These are phyloP conservation scores for Ochlodes sylvanus DNA, from an alignment of 2,888 invertebrate species.

Conservation along the genomic window DNA sequence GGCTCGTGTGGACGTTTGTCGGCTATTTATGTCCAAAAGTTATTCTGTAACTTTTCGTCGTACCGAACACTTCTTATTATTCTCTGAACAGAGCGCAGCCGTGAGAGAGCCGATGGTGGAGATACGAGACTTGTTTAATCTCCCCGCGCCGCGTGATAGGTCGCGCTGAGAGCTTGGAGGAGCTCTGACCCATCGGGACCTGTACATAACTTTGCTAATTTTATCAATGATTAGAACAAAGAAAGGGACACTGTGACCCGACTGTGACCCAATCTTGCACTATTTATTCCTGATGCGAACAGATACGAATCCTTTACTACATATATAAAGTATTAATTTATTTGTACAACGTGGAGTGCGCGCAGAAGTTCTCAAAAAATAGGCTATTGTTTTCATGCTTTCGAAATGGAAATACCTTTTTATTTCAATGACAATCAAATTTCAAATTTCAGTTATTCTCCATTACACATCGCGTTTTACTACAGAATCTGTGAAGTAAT, in stretches of 20 bases:
- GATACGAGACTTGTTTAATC: conserved; percentile 18
- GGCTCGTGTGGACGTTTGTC: no score
- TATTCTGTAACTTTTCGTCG: neutral
- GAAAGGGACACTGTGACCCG: neutral
- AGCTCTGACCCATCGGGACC: neutral
- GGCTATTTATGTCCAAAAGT: no score
- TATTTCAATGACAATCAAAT: neutral
- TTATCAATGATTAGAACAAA: neutral
- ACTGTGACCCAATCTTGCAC: neutral
- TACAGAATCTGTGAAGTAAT: neutral
- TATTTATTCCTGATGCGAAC: neutral
- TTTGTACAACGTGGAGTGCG: no score
- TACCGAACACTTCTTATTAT: neutral
- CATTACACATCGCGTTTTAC: neutral
- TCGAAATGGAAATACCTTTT: no score
- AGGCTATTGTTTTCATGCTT: no score
- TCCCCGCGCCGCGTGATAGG: conserved; percentile 15
- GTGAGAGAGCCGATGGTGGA: conserved; percentile 10
- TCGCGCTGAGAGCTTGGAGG: conserved; percentile 2
- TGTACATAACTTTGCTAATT: neutral
- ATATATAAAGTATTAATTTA: no score
- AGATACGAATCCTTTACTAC: no score
- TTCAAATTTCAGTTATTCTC: neutral
- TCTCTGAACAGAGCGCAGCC: neutral
- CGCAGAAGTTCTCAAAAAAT: no score